Percentiles rank a stretch among this genome's conserved stretches.
phyloP scores from a whole-genome alignment of 1,140 invertebrate species.

The Medauroidea extradentata region DNA sequence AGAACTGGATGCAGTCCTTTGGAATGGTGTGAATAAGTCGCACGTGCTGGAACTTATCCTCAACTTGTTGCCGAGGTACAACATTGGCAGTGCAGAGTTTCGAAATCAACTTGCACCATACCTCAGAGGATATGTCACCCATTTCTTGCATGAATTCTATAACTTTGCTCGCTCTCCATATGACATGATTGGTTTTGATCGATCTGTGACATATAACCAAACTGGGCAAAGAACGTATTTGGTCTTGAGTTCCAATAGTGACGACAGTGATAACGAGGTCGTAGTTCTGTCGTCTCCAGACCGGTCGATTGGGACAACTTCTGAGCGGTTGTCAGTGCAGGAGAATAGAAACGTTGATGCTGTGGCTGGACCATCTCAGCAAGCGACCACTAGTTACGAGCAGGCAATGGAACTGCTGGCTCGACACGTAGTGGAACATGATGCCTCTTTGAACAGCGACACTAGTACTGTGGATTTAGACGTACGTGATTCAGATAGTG shows the following conservation, averaged over 20 bases:
- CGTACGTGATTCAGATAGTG: slow-evolving; percentile 23
- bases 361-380: neutral
- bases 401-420: neutral
- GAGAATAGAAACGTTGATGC: neutral
- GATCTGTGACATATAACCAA: slow-evolving; percentile 42
- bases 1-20: slow-evolving; percentile 67
- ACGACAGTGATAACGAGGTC: neutral
- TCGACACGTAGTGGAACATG: neutral
- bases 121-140: slow-evolving; percentile 58
- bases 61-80: slow-evolving; percentile 58
- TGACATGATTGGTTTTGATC: slow-evolving; percentile 69
- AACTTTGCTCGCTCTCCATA: slow-evolving; percentile 81
- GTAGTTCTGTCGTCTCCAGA: neutral
- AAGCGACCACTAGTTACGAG: neutral
- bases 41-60: slow-evolving; percentile 59
- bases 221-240: neutral
- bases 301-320: neutral
- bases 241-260: neutral
- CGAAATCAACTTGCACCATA: slow-evolving; percentile 53
- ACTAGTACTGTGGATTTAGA: slow-evolving; percentile 22
- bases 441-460: neutral
- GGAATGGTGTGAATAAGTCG: neutral
- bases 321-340: neutral
- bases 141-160: slow-evolving; percentile 87
- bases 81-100: slow-evolving; percentile 72